These are phyloP conservation scores for Neofelis nebulosa DNA, from an alignment of 2,113 vertebrate genomes.

Conservation along the genomic window DNA sequence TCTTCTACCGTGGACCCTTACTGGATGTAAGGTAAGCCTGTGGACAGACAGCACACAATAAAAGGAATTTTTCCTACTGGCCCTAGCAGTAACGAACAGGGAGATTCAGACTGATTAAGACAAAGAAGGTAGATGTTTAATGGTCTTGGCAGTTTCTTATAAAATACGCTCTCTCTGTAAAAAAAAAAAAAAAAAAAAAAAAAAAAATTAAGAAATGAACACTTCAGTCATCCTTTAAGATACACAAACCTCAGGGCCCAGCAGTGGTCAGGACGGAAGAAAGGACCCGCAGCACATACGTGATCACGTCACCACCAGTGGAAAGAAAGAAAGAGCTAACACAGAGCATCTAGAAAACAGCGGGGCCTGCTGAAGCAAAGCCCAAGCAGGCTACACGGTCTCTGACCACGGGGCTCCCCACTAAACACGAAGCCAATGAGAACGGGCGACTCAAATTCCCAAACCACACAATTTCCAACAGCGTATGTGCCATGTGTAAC, in stretches of 20 bases:
- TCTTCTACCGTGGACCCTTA: neutral
- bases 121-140: neutral
- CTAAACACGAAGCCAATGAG: neutral
- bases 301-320: neutral
- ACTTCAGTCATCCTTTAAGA: neutral
- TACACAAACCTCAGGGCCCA: neutral
- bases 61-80: neutral
- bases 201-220: neutral
- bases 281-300: neutral
- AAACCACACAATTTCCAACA: neutral
- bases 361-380: neutral
- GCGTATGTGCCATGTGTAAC: neutral
- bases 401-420: neutral
- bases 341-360: neutral
- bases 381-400: neutral
- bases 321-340: neutral
- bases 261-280: neutral
- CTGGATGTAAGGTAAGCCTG: neutral
- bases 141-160: neutral
- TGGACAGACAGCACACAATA: neutral
- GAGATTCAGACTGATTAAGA: neutral
- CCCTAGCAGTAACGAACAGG: neutral
- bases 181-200: neutral
- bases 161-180: neutral
- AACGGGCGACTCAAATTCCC: neutral